These are phyloP conservation scores for Busseola fusca DNA, from an alignment of 2,888 invertebrate genomes.

Conservation along the genomic window DNA sequence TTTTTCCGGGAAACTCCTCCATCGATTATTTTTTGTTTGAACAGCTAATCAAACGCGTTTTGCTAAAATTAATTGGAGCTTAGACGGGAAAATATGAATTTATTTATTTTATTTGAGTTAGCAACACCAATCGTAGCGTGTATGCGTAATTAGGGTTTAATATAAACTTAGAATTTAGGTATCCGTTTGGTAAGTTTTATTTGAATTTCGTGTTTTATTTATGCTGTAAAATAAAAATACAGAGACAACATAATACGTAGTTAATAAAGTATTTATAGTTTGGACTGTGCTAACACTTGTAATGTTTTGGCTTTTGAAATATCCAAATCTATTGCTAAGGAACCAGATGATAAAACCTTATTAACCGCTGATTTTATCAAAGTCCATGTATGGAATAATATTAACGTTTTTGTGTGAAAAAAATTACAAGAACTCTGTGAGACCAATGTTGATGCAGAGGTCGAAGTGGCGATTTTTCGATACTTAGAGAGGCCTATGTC, in stretches of 20 bases:
- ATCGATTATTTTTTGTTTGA: slow-evolving; percentile 28
- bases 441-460: not conserved
- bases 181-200: not conserved
- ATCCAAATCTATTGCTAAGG: not conserved
- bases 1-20: not conserved
- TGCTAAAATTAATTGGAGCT: slow-evolving; percentile 34
- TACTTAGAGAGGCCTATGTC: not conserved
- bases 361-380: not conserved
- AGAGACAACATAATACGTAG: too few species aligned
- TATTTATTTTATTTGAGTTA: slow-evolving; percentile 22
- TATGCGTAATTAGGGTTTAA: not conserved
- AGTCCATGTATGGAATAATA: not conserved
- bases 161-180: not conserved
- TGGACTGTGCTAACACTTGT: not conserved
- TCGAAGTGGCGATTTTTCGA: too few species aligned
- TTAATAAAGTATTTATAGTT: not conserved
- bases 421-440: not conserved
- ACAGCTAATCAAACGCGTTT: slow-evolving; percentile 41
- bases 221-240: not conserved
- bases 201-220: not conserved
- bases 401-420: not conserved
- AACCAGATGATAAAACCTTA: not conserved
- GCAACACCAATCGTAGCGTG: not conserved
- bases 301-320: not conserved
- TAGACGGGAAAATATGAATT: slow-evolving; percentile 15